Evolutionary conservation across 2,113 vertebrate genomes (phyloP), one percentile per base, ranked within the genome.

Genomic region (Urocynchramus pylzowi): DNA sequence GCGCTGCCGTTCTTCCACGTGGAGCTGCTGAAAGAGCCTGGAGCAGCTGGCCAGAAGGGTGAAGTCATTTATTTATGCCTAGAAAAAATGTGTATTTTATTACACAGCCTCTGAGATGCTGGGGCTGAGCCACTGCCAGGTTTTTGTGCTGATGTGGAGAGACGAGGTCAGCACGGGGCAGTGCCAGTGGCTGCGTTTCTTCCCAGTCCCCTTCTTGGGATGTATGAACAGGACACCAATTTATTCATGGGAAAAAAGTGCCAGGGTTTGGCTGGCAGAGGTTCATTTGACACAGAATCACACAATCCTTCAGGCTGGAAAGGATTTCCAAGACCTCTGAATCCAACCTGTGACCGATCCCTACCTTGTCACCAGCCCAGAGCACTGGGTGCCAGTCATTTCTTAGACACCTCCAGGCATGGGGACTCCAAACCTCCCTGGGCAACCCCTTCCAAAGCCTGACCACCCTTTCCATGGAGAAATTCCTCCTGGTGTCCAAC

Each of bases 11-110:
- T 63, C 53, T 42, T 90, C 74, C 42, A 3, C 0, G 2, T 37
- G 85, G 39, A 52, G 89, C 84, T 90, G 91, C 73, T 1, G 10
- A 81, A 82, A 95, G 84, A 75, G 80, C 71, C 39, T 9, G 3
- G 52, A 96, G 57, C 76, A 80, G 80, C 74, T 82, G 0, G 18
- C 87, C 95, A 89, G 89, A 24, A 79, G 84, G 50, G 33, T 97
- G 95, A 97, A 89, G 88, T 95, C 15, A 95, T 93, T 86, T 94
- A 88, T 97, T 96, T 96, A 76, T 6, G 26, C 54, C 49, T 74
- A 73, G 22, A 5, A 84, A 39, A 60, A 74, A 44, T 7, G 17
- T 13, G 49, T 23, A 7, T 16, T 67, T 73, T 47, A 54, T 47
- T 63, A 10, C 52, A 57, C 20, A 56, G 74, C 57, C 77, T 39